A percentile compares a stretch with the other conserved stretches of the same genome.
These are phyloP conservation scores for Rhagoletis pomonella DNA, from an alignment of 1,140 invertebrate species.

Conservation along the genomic window DNA sequence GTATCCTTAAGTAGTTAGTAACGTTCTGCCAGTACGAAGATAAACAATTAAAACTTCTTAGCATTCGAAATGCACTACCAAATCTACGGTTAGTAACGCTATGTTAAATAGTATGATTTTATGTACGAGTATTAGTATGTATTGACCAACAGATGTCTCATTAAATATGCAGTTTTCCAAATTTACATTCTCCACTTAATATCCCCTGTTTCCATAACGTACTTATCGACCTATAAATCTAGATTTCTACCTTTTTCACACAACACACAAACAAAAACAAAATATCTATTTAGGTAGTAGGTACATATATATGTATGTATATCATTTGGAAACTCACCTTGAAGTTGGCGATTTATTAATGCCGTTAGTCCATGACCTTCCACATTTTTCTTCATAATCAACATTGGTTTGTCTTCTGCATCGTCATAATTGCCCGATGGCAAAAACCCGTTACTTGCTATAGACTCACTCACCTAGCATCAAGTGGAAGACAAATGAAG, in stretches of 20 bases:
- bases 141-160: background rate
- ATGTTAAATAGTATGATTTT: background rate
- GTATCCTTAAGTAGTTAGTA: background rate
- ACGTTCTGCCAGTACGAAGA: background rate
- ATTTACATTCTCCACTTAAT: background rate
- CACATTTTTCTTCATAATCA: slow-evolving; percentile 84
- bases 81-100: background rate
- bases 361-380: slow-evolving; percentile 86
- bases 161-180: background rate
- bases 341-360: slow-evolving; percentile 83
- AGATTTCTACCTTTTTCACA: too few relatives aligned
- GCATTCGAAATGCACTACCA: background rate
- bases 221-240: background rate
- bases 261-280: background rate
- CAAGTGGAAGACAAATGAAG: background rate
- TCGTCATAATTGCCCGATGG: slow-evolving; percentile 82
- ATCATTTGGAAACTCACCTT: slow-evolving; percentile 78
- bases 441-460: slow-evolving; percentile 83
- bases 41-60: background rate
- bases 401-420: slow-evolving; percentile 84
- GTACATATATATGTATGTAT: too few relatives aligned
- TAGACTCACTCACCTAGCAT: slow-evolving; percentile 84
- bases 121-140: background rate
- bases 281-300: background rate
- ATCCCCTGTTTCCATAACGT: background rate